A percentile compares a stretch with the other conserved stretches of the same genome.
Evolutionary conservation across 35 echinoderm and acorn worm species (phyloP).

Genomic region (Ophiothrix spiculata): DNA sequence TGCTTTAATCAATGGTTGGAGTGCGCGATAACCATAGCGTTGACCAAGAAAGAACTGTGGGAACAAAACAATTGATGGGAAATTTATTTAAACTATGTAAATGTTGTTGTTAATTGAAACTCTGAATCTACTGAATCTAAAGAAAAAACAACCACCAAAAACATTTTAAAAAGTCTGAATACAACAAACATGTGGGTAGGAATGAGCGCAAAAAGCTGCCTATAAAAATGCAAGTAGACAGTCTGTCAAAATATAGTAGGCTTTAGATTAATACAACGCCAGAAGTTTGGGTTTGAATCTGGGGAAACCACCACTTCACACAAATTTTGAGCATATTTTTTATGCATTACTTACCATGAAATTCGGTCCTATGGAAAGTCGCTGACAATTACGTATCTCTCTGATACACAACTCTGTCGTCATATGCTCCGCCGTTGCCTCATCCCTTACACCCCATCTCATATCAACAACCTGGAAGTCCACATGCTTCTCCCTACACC

Average conservation of each 20-base stretch:
- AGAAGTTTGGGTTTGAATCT: too few relatives aligned
- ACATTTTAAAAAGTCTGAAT: too few relatives aligned
- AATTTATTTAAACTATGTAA: neutral
- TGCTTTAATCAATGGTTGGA: slow-evolving; percentile 66
- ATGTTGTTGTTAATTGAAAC: too few relatives aligned
- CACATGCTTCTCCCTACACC: slow-evolving; percentile 65
- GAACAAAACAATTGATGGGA: neutral
- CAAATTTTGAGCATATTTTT: neutral
- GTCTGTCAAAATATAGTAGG: too few relatives aligned
- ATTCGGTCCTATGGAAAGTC: slow-evolving; percentile 84
- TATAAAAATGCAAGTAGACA: too few relatives aligned
- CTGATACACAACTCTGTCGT: slow-evolving; percentile 71
- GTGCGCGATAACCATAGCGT: slow-evolving; percentile 85
- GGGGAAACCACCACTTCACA: too few relatives aligned
- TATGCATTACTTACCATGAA: slow-evolving; percentile 70
- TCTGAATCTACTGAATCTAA: too few relatives aligned
- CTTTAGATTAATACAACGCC: too few relatives aligned
- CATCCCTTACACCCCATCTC: slow-evolving; percentile 92
- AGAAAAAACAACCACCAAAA: too few relatives aligned
- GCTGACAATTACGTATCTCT: slow-evolving; percentile 83
- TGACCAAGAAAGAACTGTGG: slow-evolving; percentile 87
- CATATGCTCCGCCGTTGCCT: slow-evolving; percentile 77
- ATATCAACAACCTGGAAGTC: slow-evolving; percentile 97
- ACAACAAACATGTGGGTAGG: too few relatives aligned
- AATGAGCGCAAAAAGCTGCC: too few relatives aligned